Base-by-base conservation (phyloP, 2,888 invertebrate species). In the Papilio elwesi region DNA sequence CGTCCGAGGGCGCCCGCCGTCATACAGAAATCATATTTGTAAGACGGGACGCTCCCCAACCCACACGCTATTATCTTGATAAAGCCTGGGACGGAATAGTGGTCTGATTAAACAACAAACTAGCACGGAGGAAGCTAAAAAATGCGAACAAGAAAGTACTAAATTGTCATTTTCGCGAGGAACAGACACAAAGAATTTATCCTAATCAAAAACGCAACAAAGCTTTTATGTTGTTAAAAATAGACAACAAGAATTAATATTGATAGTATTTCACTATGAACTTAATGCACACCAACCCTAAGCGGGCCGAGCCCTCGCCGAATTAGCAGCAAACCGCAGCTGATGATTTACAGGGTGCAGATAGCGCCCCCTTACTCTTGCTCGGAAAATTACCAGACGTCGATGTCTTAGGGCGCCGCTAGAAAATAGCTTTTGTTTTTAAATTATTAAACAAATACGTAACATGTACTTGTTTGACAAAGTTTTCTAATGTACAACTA, bases 281-380 rank as follows among this genome's bases (percentile, higher is more conserved):
- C 26, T 2, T 26, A 26, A 26, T 26, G 26, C 26, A 26, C 26
- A 26, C 26, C 26, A 26, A 16, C 16, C 67, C 55, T 55, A 38
- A 47, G 26, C 12, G 15, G 47, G 52, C 53, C 15, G 12, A 57
- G 26, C n/a, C 69, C 78, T 73, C 74, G 84, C 79, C 83, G 85
- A 88, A 88, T 88, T 87, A 87, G 84, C 81, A 86, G 82, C 78
- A 51, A 38, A 51, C 65, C 71, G 59, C 66, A 59, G 16, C 66
- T 36, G 51, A 57, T 71, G 52, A 71, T 57, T 51, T 66, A 59
- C 59, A 49, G 26, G n/a, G 47, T 15, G 52, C 15, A 70, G 63
- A 70, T 70, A 70, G 49, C 71, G 16, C 13, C n/a, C 66, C 66
- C 66, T 59, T 38, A 9, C 53, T 0, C 43, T 38, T 43, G 59